These are phyloP conservation scores for Lasiommata megera DNA, from an alignment of 2,888 invertebrate genomes.

Conservation along the genomic window DNA sequence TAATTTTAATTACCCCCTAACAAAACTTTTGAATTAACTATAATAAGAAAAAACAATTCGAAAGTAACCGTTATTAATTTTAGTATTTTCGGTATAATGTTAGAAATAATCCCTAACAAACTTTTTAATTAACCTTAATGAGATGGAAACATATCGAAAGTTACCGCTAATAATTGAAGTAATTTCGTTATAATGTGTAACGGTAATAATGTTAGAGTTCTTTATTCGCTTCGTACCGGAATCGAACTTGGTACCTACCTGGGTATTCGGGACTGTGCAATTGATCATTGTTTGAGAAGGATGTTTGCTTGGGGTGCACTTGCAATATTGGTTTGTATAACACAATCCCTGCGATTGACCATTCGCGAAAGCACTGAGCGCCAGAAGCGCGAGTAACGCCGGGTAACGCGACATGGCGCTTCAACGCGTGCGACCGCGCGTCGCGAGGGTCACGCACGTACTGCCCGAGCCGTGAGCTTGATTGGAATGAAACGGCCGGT, in stretches of 20 bases:
- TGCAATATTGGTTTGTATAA: constrained; percentile 70
- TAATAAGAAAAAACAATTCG: no score
- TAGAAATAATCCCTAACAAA: no score
- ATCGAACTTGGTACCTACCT: constrained; percentile 82
- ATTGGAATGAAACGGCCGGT: not conserved
- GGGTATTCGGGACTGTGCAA: constrained; percentile 81
- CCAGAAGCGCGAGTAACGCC: constrained; percentile 75
- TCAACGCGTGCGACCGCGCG: constrained; percentile 58
- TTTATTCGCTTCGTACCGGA: constrained; percentile 32
- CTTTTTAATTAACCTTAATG: no score
- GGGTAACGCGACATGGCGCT: constrained; percentile 64
- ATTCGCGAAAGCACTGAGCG: constrained; percentile 55
- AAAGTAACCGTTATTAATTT: no score
- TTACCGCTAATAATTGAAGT: no score
- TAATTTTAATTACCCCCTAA: no score
- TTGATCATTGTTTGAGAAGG: constrained; percentile 83
- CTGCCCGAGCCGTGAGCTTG: constrained; percentile 37
- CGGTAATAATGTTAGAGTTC: not conserved
- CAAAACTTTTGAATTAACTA: no score
- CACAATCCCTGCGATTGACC: constrained; percentile 69
- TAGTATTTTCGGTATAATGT: no score
- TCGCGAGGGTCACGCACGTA: constrained; percentile 58
- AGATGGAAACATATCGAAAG: no score
- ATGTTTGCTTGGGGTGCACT: constrained; percentile 79
- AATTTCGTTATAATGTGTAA: not conserved